Evolutionary conservation across 1,140 invertebrate species (phyloP).

Genomic region (Helicorthomorpha holstii): DNA sequence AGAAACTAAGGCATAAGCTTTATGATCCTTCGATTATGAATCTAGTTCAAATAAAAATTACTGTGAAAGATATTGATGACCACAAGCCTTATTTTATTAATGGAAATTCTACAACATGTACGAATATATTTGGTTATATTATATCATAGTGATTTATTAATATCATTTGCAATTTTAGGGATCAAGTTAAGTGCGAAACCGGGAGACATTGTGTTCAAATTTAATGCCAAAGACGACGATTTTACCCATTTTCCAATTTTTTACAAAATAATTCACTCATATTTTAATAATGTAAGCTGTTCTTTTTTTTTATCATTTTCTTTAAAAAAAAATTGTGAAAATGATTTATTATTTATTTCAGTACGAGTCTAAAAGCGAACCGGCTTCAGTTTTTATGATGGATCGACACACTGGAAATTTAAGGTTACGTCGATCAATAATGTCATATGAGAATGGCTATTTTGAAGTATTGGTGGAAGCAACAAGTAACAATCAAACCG

Average conservation of each 20-base stretch:
- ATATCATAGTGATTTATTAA: too few species aligned
- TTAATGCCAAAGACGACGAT: constrained; percentile 6
- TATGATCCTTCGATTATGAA: neutral
- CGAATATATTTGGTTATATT: too few species aligned
- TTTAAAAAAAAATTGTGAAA: too few species aligned
- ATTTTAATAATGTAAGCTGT: too few species aligned
- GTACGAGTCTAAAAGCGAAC: too few species aligned
- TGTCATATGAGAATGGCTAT: constrained; percentile 49
- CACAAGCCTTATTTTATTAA: constrained; percentile 11
- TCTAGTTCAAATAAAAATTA: constrained; percentile 7
- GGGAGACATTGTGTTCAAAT: constrained; percentile 11
- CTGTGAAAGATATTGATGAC: constrained; percentile 15
- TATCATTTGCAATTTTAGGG: neutral
- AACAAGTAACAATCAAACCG: constrained; percentile 25
- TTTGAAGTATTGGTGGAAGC: constrained; percentile 43
- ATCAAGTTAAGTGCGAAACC: constrained; percentile 24
- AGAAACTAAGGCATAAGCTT: neutral
- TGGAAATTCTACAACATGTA: neutral
- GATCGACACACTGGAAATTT: constrained; percentile 47
- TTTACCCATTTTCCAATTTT: too few species aligned
- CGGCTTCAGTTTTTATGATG: constrained; percentile 32
- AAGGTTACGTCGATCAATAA: constrained; percentile 44
- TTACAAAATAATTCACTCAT: too few species aligned
- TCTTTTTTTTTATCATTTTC: too few species aligned
- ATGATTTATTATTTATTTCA: too few species aligned